Percentiles rank a stretch among this genome's conserved stretches.
Evolutionary conservation across 2,113 vertebrate genomes (phyloP).

Genomic region (Aplodontia rufa): DNA sequence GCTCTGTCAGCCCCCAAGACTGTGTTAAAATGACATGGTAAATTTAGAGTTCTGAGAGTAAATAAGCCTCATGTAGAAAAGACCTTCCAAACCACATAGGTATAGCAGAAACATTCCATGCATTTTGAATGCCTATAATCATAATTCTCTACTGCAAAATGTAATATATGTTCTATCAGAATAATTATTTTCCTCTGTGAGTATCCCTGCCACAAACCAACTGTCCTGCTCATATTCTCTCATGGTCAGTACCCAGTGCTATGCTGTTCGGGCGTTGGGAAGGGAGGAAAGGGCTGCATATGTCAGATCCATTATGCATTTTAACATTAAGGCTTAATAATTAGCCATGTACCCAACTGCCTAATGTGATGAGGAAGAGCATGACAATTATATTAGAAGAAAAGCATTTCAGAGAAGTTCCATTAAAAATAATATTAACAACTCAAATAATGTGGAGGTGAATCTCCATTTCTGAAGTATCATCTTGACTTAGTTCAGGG

Average conservation of each 20-base stretch:
- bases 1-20: conserved; percentile 70
- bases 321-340: conserved; percentile 78
- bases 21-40: conserved; percentile 74
- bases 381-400: conserved; percentile 50
- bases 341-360: conserved; percentile 78
- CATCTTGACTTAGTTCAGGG: neutral
- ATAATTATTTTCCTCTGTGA: conserved; percentile 60
- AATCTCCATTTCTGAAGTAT: neutral
- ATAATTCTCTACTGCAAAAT: neutral
- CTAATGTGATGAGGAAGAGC: conserved; percentile 71
- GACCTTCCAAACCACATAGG: neutral
- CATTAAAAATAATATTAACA: conserved; percentile 47
- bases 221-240: neutral
- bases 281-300: conserved; percentile 29
- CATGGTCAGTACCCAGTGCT: neutral
- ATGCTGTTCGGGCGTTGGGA: neutral
- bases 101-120: conserved; percentile 46
- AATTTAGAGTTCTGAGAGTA: conserved; percentile 73
- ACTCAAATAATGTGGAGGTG: neutral
- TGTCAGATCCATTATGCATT: conserved; percentile 69
- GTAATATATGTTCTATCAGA: conserved; percentile 27
- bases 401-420: conserved; percentile 40
- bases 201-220: neutral
- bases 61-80: conserved; percentile 50
- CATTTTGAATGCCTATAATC: conserved; percentile 55